Conservation (phyloP, 2,113 vertebrate species). For the Lasiurus cinereus region DNA sequence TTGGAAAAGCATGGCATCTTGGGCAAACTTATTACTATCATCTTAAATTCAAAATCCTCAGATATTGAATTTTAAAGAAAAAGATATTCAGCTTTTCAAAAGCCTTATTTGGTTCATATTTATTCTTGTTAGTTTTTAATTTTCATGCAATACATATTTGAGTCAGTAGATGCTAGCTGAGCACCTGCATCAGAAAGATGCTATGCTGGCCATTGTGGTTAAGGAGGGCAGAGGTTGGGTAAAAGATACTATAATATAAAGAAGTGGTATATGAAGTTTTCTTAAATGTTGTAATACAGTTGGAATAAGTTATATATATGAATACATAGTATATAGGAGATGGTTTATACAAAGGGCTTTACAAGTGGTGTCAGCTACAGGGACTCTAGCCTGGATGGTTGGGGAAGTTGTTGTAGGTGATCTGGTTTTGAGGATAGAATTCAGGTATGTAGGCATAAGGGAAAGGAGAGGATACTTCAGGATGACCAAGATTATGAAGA, state of each 20-base stretch:
- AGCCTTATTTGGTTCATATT: not conserved
- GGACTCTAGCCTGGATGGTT: not conserved
- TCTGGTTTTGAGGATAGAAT: not conserved
- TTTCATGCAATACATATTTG: not conserved
- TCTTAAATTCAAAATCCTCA: not conserved
- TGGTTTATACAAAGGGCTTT: not conserved
- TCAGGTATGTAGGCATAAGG: not conserved
- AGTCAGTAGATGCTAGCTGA: not conserved
- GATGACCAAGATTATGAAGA: not conserved
- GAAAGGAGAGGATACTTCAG: not conserved
- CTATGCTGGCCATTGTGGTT: not conserved
- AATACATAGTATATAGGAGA: not conserved
- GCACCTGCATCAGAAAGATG: not conserved
- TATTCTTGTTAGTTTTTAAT: not conserved
- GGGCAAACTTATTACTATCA: not conserved
- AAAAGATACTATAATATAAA: not conserved
- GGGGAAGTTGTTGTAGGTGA: not conserved
- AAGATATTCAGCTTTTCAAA: not conserved
- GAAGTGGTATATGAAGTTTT: not conserved
- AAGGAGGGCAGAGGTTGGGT: not conserved
- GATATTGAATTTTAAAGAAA: conserved; percentile 9
- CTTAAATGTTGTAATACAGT: not conserved
- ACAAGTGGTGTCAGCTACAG: not conserved
- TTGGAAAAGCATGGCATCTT: not conserved
- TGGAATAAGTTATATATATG: not conserved